These are phyloP conservation scores for roundworm (Caenorhabditis elegans) DNA, from an alignment of 1,140 invertebrate species.

Conservation along the genomic window DNA sequence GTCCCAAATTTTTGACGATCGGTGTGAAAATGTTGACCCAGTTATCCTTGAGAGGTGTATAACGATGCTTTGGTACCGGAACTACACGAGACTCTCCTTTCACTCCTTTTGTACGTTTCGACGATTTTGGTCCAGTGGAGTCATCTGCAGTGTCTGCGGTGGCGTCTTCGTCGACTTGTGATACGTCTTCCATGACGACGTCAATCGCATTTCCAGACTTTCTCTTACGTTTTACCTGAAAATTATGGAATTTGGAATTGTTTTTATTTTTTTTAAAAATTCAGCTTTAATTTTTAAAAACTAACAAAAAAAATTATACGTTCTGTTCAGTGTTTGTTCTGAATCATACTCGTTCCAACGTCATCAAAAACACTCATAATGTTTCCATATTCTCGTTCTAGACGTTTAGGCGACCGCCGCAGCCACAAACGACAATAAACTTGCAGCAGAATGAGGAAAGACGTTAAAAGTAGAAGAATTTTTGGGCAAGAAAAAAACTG, in stretches of 20 bases:
- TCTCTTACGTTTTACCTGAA: conserved; percentile 47
- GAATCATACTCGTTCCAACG: background rate
- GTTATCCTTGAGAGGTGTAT: conserved; percentile 88
- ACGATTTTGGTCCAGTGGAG: background rate
- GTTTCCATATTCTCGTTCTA: background rate
- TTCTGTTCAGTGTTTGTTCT: too few relatives aligned
- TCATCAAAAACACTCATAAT: background rate
- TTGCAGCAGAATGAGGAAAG: background rate
- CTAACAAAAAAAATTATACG: too few relatives aligned
- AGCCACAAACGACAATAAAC: background rate
- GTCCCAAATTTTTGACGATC: conserved; percentile 87
- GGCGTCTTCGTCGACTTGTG: conserved; percentile 2
- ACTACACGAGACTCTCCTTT: conserved; percentile 67
- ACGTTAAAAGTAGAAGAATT: background rate
- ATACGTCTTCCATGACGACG: conserved; percentile 54
- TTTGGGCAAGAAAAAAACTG: background rate
- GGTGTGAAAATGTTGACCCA: conserved; percentile 97
- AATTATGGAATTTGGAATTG: conserved; percentile 35
- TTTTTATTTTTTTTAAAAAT: too few relatives aligned
- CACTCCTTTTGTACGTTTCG: conserved; percentile 44
- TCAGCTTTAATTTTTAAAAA: too few relatives aligned
- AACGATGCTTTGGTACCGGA: conserved; percentile 77
- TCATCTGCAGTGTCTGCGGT: conserved; percentile 21
- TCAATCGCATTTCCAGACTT: conserved; percentile 37
- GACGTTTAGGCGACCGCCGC: background rate